Percentiles rank a stretch among this genome's conserved stretches.
Evolutionary conservation across 1,140 invertebrate species (phyloP).

Genomic region (Globodera rostochiensis): DNA sequence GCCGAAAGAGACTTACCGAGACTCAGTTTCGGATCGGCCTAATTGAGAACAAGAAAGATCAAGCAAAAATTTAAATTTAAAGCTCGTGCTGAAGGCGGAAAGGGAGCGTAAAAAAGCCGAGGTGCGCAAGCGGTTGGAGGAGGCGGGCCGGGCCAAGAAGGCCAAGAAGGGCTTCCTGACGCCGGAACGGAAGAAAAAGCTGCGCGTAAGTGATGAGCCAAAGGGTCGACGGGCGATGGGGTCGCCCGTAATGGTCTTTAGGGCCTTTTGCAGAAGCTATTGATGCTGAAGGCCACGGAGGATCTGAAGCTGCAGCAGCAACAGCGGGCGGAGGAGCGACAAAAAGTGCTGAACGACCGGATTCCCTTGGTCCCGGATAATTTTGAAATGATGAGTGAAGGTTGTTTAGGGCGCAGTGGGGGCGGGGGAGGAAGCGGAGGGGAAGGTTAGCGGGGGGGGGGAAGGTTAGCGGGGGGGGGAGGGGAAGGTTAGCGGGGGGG

Average conservation of each 20-base stretch:
- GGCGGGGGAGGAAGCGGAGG: neutral
- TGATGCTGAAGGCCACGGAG: constrained; percentile 99
- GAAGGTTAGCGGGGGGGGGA: neutral
- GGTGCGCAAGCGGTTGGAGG: constrained; percentile 58
- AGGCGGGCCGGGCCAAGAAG: constrained; percentile 57
- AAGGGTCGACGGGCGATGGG: neutral
- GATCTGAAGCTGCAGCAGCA: constrained; percentile 98
- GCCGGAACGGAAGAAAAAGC: constrained; percentile 56
- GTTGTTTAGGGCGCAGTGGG: neutral
- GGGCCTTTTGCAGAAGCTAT: constrained; percentile 73
- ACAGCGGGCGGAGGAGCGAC: constrained; percentile 92
- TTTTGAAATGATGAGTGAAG: constrained; percentile 15
- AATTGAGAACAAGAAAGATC: too few relatives aligned
- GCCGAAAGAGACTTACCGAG: too few relatives aligned
- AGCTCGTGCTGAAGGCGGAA: constrained; percentile 36
- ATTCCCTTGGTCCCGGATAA: constrained; percentile 60
- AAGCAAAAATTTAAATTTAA: neutral
- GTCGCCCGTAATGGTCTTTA: neutral
- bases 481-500: too few relatives aligned
- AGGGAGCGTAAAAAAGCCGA: constrained; percentile 59
- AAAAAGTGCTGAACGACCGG: constrained; percentile 91
- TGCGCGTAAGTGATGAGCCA: constrained; percentile 69
- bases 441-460: neutral
- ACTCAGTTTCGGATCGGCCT: too few relatives aligned
- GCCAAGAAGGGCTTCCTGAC: constrained; percentile 59